Evolutionary conservation across 2,797 vertebrate species (phyloP).

Genomic region (Tangara arthus): DNA sequence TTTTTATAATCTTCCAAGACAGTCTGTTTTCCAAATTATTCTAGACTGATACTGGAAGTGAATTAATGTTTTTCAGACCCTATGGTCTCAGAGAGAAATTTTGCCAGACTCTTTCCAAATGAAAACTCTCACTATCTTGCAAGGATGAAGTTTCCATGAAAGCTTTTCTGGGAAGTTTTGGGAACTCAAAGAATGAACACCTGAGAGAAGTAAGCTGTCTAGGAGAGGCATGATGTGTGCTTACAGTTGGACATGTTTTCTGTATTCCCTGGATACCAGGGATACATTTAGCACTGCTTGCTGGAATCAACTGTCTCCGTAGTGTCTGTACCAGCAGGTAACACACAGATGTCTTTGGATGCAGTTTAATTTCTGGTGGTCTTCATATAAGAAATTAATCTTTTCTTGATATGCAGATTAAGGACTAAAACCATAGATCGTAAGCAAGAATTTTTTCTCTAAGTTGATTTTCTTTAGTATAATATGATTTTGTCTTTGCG

Average conservation of each 20-base stretch:
- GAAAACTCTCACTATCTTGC: background rate
- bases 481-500: background rate
- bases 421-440: background rate
- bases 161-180: background rate
- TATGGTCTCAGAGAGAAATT: background rate
- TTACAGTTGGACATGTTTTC: background rate
- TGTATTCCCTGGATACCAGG: background rate
- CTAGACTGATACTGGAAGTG: background rate
- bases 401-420: background rate
- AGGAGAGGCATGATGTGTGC: background rate
- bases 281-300: background rate
- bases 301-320: background rate
- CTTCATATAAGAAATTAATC: background rate
- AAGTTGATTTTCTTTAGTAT: background rate
- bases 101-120: background rate
- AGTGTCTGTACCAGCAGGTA: background rate
- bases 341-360: background rate
- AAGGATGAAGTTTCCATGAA: background rate
- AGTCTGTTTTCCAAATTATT: background rate
- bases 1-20: background rate
- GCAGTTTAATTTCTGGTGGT: background rate
- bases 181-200: background rate
- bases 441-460: background rate
- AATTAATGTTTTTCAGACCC: background rate
- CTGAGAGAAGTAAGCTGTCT: background rate